Base-by-base conservation (phyloP, 64 coral and sea anemone genomes). In the Actinia equina region DNA sequence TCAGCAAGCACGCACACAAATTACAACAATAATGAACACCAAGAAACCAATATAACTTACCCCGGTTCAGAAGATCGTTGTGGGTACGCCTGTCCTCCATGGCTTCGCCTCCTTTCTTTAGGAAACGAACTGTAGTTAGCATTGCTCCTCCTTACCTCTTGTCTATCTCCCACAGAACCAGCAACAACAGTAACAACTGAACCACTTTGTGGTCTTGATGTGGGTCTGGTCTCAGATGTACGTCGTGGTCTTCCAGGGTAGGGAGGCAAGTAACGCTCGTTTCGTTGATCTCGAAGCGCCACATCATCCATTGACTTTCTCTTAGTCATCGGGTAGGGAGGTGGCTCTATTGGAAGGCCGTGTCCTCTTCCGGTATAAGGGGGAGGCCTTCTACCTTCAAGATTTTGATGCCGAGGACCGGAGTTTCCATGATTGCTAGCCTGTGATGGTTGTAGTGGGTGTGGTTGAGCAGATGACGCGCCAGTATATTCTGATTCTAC, bases 301-400 rank as follows among this genome's bases (percentile, higher is more conserved):
- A 55, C 83, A 63, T 85, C 55, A 62, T 85, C 83, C 57, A 85
- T 17, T 3, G 83, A 85, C 17, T 54, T 58, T 18, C 83, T 7
- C 62, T 85, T 85, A 7, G 83, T 53, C 25, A 85, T 54, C 17
- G 52, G 52, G 55, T 85, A 85, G 17, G 83, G 83, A n/a, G 83
- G 83, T 17, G 83, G 83, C 37, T 82, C 25, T 30, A 74, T 6
- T 4, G 62, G 25, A 14, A 27, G 25, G 69, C 69, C 69, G 25
- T 74, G 69, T 74, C 69, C 69, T 74, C 69, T 27, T 30, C 69
- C 69, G 6, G 12, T 11, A 30, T 74, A 74, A 14, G 69, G 69
- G 18, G 78, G 78, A 49, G 42, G 44, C n/a, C 78, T 52, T 81
- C 17, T 49, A 49, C 22, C 78, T 37, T 44, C 43, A 22, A 44